Evolutionary conservation across 2,113 vertebrate genomes (phyloP).

Genomic region (Oreochromis niloticus): DNA sequence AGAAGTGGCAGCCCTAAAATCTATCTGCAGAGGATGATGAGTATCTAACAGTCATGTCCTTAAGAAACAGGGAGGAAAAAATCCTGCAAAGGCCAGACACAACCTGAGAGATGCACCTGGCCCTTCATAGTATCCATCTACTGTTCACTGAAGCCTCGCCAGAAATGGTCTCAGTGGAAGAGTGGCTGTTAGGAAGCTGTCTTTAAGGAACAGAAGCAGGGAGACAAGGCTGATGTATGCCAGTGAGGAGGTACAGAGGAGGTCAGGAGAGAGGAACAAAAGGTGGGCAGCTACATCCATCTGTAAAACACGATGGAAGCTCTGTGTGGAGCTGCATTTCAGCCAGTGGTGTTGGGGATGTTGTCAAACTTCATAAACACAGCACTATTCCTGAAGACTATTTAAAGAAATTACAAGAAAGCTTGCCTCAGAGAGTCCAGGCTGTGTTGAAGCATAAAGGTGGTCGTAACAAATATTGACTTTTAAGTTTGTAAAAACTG

Average conservation of each 20-base stretch:
- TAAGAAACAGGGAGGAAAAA: fast-evolving
- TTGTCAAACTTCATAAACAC: neutral
- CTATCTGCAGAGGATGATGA: neutral
- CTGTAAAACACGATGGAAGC: neutral
- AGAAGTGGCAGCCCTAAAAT: neutral
- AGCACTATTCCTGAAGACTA: neutral
- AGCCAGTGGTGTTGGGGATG: neutral
- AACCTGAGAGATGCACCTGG: too few species aligned
- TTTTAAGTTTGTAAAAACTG: neutral
- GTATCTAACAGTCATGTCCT: neutral
- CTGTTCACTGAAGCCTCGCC: too few species aligned
- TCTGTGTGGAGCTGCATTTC: neutral
- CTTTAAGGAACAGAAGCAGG: neutral
- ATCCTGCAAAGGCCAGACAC: too few species aligned
- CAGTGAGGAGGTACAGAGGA: neutral
- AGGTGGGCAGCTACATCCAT: neutral
- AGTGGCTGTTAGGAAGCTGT: neutral
- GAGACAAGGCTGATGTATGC: neutral
- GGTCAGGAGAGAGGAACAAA: neutral
- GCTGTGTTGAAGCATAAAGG: neutral
- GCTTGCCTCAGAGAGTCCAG: neutral
- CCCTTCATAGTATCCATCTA: too few species aligned
- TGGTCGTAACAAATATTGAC: neutral
- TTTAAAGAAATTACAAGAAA: neutral
- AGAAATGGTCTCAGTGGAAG: neutral